Evolutionary conservation across 2,113 vertebrate genomes (phyloP), one percentile per base, ranked within the genome.

Genomic region (Mustelus asterias): DNA sequence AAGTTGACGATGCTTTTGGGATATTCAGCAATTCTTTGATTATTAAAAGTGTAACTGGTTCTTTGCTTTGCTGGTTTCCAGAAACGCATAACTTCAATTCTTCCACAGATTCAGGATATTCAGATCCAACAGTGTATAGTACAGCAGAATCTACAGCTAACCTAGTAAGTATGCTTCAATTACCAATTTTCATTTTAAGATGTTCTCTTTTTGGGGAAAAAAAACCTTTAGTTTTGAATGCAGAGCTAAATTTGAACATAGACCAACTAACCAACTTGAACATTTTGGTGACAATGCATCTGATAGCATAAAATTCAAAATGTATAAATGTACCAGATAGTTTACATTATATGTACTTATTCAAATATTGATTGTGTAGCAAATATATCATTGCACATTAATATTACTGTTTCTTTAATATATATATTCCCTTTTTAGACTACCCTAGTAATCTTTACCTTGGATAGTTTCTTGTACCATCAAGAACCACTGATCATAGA

Each of bases 21-120:
- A 37, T 85, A 88, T 88, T 24, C 22, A 54, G 44, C 20, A 88
- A 54, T 88, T 48, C 86, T 33, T 33, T 65, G 0, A 20, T 1
- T 33, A 10, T 93, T 65, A 7, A 37, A 37, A 33, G 18, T 65
- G n/a, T 93, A 22, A 37, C 65, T 41, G 26, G 14, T 90, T 90
- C 26, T 63, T n/a, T 93, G 29, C 69, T 63, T 41, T 94, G 5
- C 41, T 63, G n/a, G 37, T 76, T 95, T 44, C 69, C 48, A 72
- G 3, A 72, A 72, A 37, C 2, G 6, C 14, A 24, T 13, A 65
- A 65, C 24, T 96, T 95, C n/a, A n/a, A 96, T 0, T 97, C 37
- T 96, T 41, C 48, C 98, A 60, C 97, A 99, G 99, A 98, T 96
- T 96, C 97, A 83, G 97, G 96, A 96, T 99, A 97, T 97, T 98